A percentile compares a stretch with the other conserved stretches of the same genome.
Evolutionary conservation across 2,113 vertebrate genomes (phyloP).

Genomic region (Thinocorus orbignyianus): DNA sequence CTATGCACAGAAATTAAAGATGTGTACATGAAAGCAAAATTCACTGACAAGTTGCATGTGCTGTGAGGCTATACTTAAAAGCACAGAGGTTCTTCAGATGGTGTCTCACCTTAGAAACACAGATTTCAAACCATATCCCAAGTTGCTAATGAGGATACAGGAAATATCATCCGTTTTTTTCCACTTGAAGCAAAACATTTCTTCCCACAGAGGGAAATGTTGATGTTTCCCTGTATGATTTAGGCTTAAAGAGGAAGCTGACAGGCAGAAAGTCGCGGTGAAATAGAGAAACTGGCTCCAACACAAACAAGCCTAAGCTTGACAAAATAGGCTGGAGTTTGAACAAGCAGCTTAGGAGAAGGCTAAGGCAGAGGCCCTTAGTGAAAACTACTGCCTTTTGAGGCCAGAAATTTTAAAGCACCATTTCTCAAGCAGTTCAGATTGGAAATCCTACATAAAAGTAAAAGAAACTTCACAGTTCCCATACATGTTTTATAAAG

Average conservation of each 20-base stretch:
- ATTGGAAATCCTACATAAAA: neutral
- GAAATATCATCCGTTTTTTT: slow-evolving; percentile 54
- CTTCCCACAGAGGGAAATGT: slow-evolving; percentile 29
- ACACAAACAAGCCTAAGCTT: slow-evolving; percentile 58
- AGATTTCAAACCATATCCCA: neutral
- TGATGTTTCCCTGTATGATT: slow-evolving; percentile 25
- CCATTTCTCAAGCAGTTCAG: neutral
- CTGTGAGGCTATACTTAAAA: slow-evolving; percentile 33
- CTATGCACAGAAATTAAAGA: slow-evolving; percentile 26
- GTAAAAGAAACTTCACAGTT: neutral
- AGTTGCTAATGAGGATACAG: slow-evolving; percentile 42
- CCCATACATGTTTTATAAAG: neutral
- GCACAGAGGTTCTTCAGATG: neutral
- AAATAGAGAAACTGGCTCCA: slow-evolving; percentile 45
- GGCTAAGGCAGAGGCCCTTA: neutral
- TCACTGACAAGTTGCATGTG: neutral
- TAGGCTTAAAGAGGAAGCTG: slow-evolving; percentile 27
- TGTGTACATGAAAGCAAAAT: neutral
- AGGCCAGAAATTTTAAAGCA: neutral
- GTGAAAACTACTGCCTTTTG: neutral
- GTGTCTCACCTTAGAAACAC: slow-evolving; percentile 28
- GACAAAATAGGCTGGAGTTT: slow-evolving; percentile 42
- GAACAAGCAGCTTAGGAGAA: slow-evolving; percentile 23
- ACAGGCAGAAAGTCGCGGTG: neutral
- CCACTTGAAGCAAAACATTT: slow-evolving; percentile 46